A percentile compares a stretch with the other conserved stretches of the same genome.
Conservation (phyloP, 1,140 invertebrate species). For the Drosophila teissieri region DNA sequence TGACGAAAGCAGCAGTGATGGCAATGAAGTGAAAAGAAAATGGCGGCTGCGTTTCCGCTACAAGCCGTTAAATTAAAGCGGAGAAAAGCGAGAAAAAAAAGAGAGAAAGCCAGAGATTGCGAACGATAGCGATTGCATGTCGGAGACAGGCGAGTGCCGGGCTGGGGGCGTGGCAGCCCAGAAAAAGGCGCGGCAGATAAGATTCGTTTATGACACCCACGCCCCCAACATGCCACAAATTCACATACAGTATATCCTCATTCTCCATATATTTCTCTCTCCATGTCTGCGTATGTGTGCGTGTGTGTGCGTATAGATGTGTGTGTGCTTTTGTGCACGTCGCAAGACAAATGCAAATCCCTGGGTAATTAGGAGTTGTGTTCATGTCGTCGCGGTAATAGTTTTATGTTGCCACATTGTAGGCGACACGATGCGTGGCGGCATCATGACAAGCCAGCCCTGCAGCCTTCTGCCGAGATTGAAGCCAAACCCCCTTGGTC, state of each 20-base stretch:
- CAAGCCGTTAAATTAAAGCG: slow-evolving; percentile 67
- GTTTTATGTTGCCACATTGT: slow-evolving; percentile 83
- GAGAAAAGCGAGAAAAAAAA: not conserved
- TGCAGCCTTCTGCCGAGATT: slow-evolving; percentile 57
- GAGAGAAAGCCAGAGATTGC: slow-evolving; percentile 18
- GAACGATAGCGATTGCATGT: slow-evolving; percentile 47
- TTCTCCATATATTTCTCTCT: not conserved
- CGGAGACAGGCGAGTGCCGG: slow-evolving; percentile 49
- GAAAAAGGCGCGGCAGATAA: slow-evolving; percentile 67
- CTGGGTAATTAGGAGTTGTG: slow-evolving; percentile 81
- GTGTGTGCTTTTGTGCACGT: slow-evolving; percentile 46
- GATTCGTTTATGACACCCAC: slow-evolving; percentile 75
- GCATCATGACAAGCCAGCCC: slow-evolving; percentile 28
- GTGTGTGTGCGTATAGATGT: slow-evolving; percentile 4
- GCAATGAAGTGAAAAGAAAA: slow-evolving; percentile 77
- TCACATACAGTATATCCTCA: slow-evolving; percentile 9
- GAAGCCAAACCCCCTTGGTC: slow-evolving; percentile 49
- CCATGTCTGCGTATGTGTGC: not conserved
- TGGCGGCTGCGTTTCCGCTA: slow-evolving; percentile 66
- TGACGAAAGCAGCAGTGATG: slow-evolving; percentile 52
- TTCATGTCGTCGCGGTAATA: slow-evolving; percentile 82
- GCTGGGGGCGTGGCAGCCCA: slow-evolving; percentile 58
- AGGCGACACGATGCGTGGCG: slow-evolving; percentile 73
- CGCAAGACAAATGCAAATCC: slow-evolving; percentile 80
- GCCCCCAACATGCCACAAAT: slow-evolving; percentile 45